Percentiles rank a stretch among this genome's conserved stretches.
Evolutionary conservation across 2,888 invertebrate genomes (phyloP).

Genomic region (Ischnura elegans): DNA sequence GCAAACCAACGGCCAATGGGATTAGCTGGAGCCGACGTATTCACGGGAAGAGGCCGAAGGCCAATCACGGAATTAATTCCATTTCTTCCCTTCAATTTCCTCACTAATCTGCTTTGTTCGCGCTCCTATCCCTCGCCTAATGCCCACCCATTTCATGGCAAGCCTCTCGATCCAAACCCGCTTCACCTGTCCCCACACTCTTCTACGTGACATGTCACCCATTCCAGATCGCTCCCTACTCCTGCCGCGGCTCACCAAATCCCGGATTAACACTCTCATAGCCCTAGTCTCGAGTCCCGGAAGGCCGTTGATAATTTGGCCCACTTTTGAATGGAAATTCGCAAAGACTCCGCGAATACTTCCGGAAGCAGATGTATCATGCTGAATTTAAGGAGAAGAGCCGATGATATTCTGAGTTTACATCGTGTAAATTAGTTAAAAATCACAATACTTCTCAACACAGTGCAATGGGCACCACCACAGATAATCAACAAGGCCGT

Average conservation of each 20-base stretch:
- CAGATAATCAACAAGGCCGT: too few species aligned
- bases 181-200: not conserved
- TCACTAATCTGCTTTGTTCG: not conserved
- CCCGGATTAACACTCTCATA: too few species aligned
- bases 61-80: slow-evolving; percentile 17
- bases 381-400: too few species aligned
- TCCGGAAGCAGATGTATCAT: too few species aligned
- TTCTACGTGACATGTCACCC: not conserved
- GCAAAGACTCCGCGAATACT: too few species aligned
- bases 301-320: too few species aligned
- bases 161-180: not conserved
- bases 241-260: not conserved
- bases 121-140: not conserved
- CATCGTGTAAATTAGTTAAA: too few species aligned
- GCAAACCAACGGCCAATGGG: not conserved
- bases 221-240: not conserved
- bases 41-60: not conserved
- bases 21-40: not conserved
- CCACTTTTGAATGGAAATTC: too few species aligned
- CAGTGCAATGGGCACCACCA: too few species aligned
- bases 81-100: slow-evolving; percentile 10
- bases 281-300: too few species aligned
- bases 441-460: too few species aligned
- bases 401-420: too few species aligned
- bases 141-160: not conserved